Base-by-base conservation (phyloP, 2,113 vertebrate genomes). In the Ciconia stormi region DNA sequence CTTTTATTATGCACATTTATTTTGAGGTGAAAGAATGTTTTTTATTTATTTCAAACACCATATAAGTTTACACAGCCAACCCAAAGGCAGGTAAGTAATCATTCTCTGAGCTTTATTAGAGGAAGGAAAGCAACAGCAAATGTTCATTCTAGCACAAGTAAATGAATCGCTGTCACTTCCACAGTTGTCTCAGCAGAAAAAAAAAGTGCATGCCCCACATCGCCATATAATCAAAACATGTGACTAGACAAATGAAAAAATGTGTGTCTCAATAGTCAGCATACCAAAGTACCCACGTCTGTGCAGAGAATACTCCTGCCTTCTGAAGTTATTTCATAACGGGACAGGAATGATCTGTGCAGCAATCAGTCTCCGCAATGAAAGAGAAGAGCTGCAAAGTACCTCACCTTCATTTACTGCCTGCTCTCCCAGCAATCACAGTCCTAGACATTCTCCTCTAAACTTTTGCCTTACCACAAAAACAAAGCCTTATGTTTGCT, bases 141-240 rank as follows among this genome's bases (percentile, higher is more conserved):
- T 73, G 65, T 65, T 94, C 82, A 63, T 87, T 82, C 42, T 53
- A 74, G 72, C 65, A 82, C 59, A 81, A 79, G 25, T 15, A 58
- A 80, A 71, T 73, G 61, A 46, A 44, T 65, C 0, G 22, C 83
- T 96, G 80, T 69, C 86, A 82, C 91, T 93, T 91, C 70, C 66
- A 90, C 91, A 97, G 90, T 58, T 95, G 93, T 93, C 94, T 50
- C 76, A 38, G 62, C 10, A 69, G 18, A 42, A 38, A 77, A 56
- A 73, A 87, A 34, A 95, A 95, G 23, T 25, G 29, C 40, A 14
- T 3, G 3, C 59, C 85, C 77, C 76, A 73, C 52, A 93, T 83
- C 73, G 83, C 76, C 69, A 59, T 77, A 56, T 10, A 90, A 81
- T 90, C 56, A 91, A 62, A 97, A 66, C 67, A 88, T 16, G 59